phyloP scores from a whole-genome alignment of 2,797 vertebrate species.

The Huso huso region DNA sequence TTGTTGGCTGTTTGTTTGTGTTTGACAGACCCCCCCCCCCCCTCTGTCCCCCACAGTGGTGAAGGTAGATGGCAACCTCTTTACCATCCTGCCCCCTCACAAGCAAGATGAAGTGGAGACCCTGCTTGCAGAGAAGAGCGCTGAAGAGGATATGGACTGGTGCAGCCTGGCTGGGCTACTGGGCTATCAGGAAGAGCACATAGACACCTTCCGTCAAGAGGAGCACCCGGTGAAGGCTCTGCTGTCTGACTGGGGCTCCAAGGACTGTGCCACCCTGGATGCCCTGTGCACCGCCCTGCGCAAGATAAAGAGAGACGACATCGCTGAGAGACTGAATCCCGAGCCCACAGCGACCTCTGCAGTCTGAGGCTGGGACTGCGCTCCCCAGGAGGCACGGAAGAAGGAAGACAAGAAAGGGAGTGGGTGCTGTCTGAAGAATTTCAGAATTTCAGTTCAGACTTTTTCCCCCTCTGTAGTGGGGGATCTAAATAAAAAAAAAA shows the following conservation, averaged over 20 bases:
- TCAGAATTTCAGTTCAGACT: too few species aligned
- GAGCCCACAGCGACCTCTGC: conserved; percentile 86
- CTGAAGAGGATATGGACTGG: conserved; percentile 76
- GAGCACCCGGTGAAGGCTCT: conserved; percentile 75
- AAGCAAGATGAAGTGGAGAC: conserved; percentile 79
- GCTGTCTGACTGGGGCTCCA: conserved; percentile 78
- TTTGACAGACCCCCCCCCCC: neutral
- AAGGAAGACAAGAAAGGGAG: neutral
- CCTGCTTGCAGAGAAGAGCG: conserved; percentile 58
- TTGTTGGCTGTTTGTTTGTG: too few species aligned
- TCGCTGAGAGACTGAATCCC: conserved; percentile 74
- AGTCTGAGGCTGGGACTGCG: conserved; percentile 45
- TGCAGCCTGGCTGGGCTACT: conserved; percentile 80
- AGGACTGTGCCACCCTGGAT: conserved; percentile 82
- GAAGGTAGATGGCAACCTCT: conserved; percentile 68
- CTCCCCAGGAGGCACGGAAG: conserved; percentile 14
- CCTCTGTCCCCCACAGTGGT: conserved; percentile 54
- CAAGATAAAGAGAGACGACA: conserved; percentile 81
- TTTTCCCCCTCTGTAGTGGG: too few species aligned
- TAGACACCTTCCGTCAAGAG: conserved; percentile 77
- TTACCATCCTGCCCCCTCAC: conserved; percentile 53
- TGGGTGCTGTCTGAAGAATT: too few species aligned
- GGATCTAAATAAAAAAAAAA: too few species aligned
- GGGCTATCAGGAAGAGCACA: conserved; percentile 84
- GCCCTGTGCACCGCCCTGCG: conserved; percentile 76